Percentiles rank a stretch among this genome's conserved stretches.
phyloP scores from a whole-genome alignment of 2,113 vertebrate species.

The Cochlearius cochlearius region DNA sequence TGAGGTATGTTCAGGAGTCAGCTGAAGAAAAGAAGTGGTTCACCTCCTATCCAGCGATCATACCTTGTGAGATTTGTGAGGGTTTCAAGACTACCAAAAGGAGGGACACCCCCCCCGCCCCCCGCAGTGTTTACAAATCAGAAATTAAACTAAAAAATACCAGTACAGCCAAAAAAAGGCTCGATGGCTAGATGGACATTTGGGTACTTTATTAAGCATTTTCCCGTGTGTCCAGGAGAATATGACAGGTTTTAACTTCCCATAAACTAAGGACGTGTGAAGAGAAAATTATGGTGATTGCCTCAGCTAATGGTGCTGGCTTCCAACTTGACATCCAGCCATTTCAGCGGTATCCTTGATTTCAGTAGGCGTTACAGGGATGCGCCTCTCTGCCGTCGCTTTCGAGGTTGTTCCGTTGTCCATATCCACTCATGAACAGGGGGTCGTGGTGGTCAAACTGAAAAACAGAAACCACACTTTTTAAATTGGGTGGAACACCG shows the following conservation, averaged over 20 bases:
- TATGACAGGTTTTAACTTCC: not conserved
- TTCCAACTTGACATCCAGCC: not conserved
- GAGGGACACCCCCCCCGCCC: no score
- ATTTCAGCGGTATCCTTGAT: not conserved
- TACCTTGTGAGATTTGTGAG: not conserved
- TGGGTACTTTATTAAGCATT: not conserved
- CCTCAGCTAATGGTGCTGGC: not conserved
- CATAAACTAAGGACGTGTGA: not conserved
- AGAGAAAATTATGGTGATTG: not conserved
- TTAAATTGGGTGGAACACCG: not conserved
- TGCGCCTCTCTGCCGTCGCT: fast-evolving
- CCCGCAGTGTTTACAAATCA: not conserved
- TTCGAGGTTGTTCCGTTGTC: not conserved
- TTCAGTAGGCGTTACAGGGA: not conserved
- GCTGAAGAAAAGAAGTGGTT: not conserved
- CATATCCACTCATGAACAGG: not conserved
- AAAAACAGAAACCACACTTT: not conserved
- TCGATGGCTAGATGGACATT: not conserved
- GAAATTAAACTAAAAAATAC: not conserved
- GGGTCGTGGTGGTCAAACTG: not conserved
- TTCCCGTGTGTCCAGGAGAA: not conserved
- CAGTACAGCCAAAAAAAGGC: not conserved
- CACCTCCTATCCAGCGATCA: not conserved
- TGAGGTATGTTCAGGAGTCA: not conserved
- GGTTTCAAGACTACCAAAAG: not conserved